Base-by-base conservation (phyloP, 2,113 vertebrate genomes). In the Chaetops frenatus region DNA sequence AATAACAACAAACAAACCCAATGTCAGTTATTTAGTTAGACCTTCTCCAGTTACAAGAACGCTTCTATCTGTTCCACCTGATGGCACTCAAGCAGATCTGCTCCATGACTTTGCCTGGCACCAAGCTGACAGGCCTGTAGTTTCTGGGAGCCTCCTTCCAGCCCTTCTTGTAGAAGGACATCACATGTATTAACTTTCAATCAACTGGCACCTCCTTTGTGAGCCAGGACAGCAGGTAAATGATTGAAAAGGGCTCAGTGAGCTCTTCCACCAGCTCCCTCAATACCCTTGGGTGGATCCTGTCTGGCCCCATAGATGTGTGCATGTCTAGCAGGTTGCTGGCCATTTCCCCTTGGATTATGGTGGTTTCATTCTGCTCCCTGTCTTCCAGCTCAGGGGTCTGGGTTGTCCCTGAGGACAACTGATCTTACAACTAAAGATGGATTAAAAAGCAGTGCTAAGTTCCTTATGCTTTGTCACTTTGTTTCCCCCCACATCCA, bases 401-500 rank as follows among this genome's bases (percentile, higher is more conserved):
- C 36, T 70, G 14, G 64, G 14, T 45, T 54, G n/a, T 40, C n/a
- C 21, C 35, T 8, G 22, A 58, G 25, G 11, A 23, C 9, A 24
- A 2, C 10, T 53, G 35, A 23, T 58, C 4, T 29, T 64, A 6
- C 15, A 47, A 1, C 3, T 53, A 20, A 47, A 42, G 22, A 16
- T 9, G 7, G 36, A n/a, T 36, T 12, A 11, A 69, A 69, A 80
- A 10, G 33, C 5, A 8, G 5, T 20, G 29, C 40, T 24, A 17
- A 67, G 9, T 57, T 85, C 22, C 15, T 53, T 21, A 22, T 28
- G 11, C 27, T n/a, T 71, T 36, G 38, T 53, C 31, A 16, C 7
- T 53, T 11, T 23, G 8, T 53, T 70, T 36, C 1, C 14, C 12
- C 11, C 7, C 1, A 0, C 8, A 28, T 58, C 19, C 27, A 11